Evolutionary conservation across 2,888 invertebrate genomes (phyloP).

Genomic region (Parelbella ahira): DNA sequence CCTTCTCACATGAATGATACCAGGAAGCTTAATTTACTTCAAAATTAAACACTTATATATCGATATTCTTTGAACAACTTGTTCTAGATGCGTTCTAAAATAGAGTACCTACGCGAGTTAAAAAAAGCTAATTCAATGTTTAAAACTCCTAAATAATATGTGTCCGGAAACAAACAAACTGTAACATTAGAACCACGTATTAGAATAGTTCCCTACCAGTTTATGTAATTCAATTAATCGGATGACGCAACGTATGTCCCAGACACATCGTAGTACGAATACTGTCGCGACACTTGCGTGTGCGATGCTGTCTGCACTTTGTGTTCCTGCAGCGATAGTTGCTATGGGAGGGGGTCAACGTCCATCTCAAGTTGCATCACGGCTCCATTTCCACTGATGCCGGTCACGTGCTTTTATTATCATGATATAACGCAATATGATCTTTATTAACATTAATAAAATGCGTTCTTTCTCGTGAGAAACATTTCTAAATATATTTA

Average conservation of each 20-base stretch:
- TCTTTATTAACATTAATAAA: not conserved
- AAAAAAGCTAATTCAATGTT: too few relatives aligned
- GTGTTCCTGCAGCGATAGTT: not conserved
- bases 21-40: too few relatives aligned
- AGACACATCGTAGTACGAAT: constrained; percentile 5
- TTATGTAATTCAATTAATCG: constrained; percentile 12
- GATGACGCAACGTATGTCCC: constrained; percentile 6
- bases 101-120: too few relatives aligned
- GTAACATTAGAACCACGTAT: not conserved
- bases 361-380: constrained; percentile 22
- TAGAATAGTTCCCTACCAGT: too few relatives aligned
- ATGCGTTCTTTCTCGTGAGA: too few relatives aligned
- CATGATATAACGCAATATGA: too few relatives aligned
- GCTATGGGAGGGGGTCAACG: constrained; percentile 4
- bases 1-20: too few relatives aligned
- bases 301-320: constrained; percentile 3
- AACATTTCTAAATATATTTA: too few relatives aligned
- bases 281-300: constrained; percentile 6
- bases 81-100: too few relatives aligned
- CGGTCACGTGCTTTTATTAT: constrained; percentile 34
- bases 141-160: too few relatives aligned
- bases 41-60: too few relatives aligned
- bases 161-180: not conserved
- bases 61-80: too few relatives aligned
- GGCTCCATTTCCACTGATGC: constrained; percentile 24